Conservation (phyloP, 2,113 vertebrate genomes). For the Todiramphus saurophagus region DNA sequence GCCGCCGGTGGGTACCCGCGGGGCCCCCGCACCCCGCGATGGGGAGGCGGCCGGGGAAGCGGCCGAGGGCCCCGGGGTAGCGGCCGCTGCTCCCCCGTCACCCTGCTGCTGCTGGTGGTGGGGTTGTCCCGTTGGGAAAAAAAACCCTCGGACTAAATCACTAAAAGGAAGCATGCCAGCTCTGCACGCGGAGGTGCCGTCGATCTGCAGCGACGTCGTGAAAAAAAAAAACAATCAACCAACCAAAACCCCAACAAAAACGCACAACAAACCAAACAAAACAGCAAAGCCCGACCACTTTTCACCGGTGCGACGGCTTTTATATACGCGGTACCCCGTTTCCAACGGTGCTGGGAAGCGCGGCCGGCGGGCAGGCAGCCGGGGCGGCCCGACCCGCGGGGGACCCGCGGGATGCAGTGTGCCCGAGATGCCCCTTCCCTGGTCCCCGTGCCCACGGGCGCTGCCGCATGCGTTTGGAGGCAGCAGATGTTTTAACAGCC, state of each 20-base stretch:
- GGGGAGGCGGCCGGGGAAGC: neutral
- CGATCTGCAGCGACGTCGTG: neutral
- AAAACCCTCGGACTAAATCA: neutral
- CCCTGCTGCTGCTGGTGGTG: neutral
- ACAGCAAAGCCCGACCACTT: neutral
- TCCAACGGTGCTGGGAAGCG: neutral
- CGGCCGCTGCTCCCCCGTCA: neutral
- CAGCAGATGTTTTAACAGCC: constrained; percentile 47
- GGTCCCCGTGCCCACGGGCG: neutral
- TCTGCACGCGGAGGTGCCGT: neutral
- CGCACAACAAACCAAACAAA: too few species aligned
- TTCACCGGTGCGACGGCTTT: neutral
- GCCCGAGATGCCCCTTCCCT: neutral
- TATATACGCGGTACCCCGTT: neutral
- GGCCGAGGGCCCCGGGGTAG: neutral
- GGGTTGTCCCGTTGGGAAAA: neutral
- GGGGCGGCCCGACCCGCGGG: neutral
- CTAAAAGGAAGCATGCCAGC: neutral
- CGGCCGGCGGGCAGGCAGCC: neutral
- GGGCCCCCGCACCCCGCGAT: neutral
- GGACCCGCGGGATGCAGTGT: neutral
- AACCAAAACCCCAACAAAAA: too few species aligned
- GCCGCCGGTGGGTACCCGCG: neutral
- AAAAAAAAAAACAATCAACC: rapidly evolving
- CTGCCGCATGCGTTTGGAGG: neutral